phyloP scores from a whole-genome alignment of 2,888 invertebrate species.

The Fragum sueziense region DNA sequence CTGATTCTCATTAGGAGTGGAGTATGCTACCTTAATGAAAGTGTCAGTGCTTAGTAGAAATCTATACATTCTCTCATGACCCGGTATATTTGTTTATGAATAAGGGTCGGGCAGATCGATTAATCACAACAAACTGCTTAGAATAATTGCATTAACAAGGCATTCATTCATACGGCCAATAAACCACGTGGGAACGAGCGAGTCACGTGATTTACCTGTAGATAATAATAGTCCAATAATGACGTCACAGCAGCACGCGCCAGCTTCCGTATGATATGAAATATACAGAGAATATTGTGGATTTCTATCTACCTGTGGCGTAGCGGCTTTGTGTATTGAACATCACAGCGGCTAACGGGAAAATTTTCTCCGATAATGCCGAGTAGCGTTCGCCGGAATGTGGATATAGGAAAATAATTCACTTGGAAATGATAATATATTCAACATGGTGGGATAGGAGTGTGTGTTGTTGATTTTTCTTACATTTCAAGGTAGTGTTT shows the following conservation, averaged over 20 bases:
- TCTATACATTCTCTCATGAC: too few relatives aligned
- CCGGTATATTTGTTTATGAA: too few relatives aligned
- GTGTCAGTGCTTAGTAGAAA: too few relatives aligned
- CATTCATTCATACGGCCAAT: not conserved
- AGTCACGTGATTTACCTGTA: constrained; percentile 12
- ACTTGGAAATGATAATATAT: constrained; percentile 24
- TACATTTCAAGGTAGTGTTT: not conserved
- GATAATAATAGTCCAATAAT: not conserved
- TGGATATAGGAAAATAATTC: not conserved
- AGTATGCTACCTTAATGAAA: too few relatives aligned
- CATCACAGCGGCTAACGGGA: not conserved
- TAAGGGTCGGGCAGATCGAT: too few relatives aligned
- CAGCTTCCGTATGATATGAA: not conserved
- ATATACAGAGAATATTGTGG: not conserved
- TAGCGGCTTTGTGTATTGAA: constrained; percentile 7
- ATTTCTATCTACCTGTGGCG: not conserved
- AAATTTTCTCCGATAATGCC: constrained; percentile 5
- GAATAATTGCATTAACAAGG: not conserved
- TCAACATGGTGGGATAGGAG: constrained; percentile 13
- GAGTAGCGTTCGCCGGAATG: not conserved
- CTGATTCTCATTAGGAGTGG: too few relatives aligned
- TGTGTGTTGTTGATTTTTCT: not conserved
- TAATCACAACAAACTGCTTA: too few relatives aligned
- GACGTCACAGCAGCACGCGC: constrained; percentile 7
- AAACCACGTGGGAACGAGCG: not conserved